A percentile compares a stretch with the other conserved stretches of the same genome.
phyloP scores from a whole-genome alignment of 2,113 vertebrate genomes.

The Macaca fascicularis region DNA sequence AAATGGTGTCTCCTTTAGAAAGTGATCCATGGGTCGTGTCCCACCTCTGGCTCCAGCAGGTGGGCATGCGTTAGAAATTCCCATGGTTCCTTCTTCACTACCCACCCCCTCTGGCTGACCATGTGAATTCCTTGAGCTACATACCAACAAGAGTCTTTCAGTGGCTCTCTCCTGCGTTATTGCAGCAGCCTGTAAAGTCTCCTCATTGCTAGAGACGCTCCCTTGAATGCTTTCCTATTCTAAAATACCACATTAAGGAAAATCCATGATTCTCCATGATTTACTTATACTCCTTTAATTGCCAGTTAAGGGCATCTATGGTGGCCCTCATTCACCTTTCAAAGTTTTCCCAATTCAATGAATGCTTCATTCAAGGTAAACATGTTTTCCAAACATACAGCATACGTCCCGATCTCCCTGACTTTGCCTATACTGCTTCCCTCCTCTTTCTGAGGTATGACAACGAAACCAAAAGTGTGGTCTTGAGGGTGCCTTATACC shows the following conservation, averaged over 20 bases:
- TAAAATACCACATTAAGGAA: background rate
- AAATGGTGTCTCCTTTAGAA: background rate
- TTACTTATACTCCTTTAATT: background rate
- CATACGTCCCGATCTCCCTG: background rate
- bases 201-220: background rate
- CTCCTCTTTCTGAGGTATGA: constrained; percentile 2
- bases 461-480: background rate
- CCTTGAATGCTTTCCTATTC: background rate
- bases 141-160: background rate
- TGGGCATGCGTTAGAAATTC: background rate
- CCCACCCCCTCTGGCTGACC: background rate
- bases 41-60: background rate
- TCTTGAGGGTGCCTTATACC: background rate
- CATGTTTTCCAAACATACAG: background rate
- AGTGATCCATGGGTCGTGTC: background rate
- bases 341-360: background rate
- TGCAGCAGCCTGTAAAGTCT: background rate
- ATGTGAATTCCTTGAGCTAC: background rate
- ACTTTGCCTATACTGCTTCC: background rate
- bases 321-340: background rate
- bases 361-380: background rate
- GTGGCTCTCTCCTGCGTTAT: background rate
- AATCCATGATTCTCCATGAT: background rate
- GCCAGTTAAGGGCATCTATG: background rate
- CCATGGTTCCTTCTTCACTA: background rate